Conservation (phyloP, 23 tunicate species). For the Halocynthia aurantium region DNA sequence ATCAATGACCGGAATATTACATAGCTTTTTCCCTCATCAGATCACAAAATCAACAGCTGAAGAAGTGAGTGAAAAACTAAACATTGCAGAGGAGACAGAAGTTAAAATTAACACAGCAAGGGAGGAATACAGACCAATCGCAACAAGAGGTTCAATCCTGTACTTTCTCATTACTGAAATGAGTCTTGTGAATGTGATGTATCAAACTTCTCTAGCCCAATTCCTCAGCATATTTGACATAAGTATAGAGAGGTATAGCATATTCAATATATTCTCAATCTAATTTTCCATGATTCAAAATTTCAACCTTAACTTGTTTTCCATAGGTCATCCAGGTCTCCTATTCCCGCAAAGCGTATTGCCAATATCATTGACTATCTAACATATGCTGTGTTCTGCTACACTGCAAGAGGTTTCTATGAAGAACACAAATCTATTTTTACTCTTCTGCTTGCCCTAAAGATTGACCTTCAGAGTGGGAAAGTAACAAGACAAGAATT, state of each 20-base stretch:
- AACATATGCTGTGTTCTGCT: constrained; percentile 79
- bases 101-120: constrained; percentile 86
- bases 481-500: constrained; percentile 71
- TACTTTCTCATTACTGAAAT: constrained; percentile 96
- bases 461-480: constrained; percentile 80
- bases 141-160: constrained; percentile 88
- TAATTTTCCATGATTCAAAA: neutral
- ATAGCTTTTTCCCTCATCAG: constrained; percentile 1
- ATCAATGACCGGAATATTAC: too few relatives aligned
- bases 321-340: constrained; percentile 70
- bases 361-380: constrained; percentile 80
- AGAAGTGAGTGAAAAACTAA: constrained; percentile 91
- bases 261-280: neutral
- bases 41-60: constrained; percentile 87
- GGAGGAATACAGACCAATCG: constrained; percentile 94
- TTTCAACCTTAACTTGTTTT: neutral
- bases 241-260: constrained; percentile 48
- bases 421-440: constrained; percentile 88
- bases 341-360: constrained; percentile 84
- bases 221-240: constrained; percentile 83
- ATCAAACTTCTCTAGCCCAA: constrained; percentile 95
- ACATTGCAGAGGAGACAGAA: constrained; percentile 90
- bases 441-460: constrained; percentile 80
- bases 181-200: constrained; percentile 95
- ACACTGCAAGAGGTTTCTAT: constrained; percentile 89